Evolutionary conservation across 2,113 vertebrate genomes (phyloP).

Genomic region (Charadrius vociferus): DNA sequence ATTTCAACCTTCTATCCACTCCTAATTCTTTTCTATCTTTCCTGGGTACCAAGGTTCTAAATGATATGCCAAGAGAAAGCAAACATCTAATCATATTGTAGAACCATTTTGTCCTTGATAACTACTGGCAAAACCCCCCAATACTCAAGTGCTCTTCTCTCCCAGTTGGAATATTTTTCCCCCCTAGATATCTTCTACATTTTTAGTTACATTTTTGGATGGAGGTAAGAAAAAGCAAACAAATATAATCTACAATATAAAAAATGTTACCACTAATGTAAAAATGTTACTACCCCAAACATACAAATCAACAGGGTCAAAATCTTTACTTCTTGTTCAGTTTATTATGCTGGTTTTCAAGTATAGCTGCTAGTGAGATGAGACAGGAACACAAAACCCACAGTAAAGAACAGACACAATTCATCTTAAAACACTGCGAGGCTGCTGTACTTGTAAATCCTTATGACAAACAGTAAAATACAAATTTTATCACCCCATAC

Average conservation of each 20-base stretch:
- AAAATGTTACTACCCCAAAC: background rate
- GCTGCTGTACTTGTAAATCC: background rate
- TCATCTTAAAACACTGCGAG: background rate
- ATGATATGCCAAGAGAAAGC: background rate
- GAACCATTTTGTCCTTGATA: background rate
- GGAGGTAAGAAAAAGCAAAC: background rate
- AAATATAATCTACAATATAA: background rate
- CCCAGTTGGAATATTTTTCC: background rate
- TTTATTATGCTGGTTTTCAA: background rate
- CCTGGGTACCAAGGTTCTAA: background rate
- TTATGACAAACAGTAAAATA: background rate
- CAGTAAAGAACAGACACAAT: background rate
- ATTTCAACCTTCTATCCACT: background rate
- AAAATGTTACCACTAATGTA: background rate
- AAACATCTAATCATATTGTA: background rate
- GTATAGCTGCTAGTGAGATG: background rate
- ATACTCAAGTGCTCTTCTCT: background rate
- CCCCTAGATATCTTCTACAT: background rate
- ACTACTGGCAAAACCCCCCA: background rate
- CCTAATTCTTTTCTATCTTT: background rate
- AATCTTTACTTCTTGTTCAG: background rate
- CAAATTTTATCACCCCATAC: background rate
- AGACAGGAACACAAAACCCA: background rate
- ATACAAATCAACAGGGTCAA: background rate
- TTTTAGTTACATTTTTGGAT: background rate